Evolutionary conservation across 2,888 invertebrate genomes (phyloP).

Genomic region (Empis livida): DNA sequence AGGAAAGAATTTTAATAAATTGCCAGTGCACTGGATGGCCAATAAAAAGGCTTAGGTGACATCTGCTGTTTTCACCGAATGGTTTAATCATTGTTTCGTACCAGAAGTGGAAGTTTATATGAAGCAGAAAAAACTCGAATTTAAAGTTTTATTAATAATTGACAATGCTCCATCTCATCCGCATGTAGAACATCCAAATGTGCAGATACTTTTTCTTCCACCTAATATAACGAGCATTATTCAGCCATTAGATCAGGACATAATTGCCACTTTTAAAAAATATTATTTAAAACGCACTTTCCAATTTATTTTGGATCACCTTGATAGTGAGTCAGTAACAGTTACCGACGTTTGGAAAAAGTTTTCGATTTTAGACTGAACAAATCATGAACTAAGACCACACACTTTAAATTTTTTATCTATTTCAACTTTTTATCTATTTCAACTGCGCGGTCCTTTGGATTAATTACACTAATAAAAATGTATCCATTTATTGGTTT

Average conservation of each 20-base stretch:
- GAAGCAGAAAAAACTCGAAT: conserved; percentile 12
- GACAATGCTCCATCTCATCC: conserved; percentile 17
- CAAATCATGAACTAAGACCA: neutral
- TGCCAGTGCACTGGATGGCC: conserved; percentile 18
- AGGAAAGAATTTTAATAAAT: conserved; percentile 12
- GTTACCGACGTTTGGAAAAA: no score
- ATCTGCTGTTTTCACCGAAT: conserved; percentile 10
- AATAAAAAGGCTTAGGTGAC: conserved; percentile 18
- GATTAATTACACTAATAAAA: no score
- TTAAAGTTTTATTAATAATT: conserved; percentile 15
- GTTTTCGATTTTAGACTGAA: neutral
- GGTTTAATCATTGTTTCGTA: conserved; percentile 8
- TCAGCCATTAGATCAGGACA: conserved; percentile 18
- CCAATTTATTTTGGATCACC: conserved; percentile 9
- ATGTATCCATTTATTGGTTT: no score
- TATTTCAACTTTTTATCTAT: no score
- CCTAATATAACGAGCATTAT: conserved; percentile 20
- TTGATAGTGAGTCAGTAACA: no score
- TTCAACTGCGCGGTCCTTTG: no score
- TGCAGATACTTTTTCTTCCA: conserved; percentile 17
- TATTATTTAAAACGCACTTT: conserved; percentile 11
- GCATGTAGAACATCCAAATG: conserved; percentile 13
- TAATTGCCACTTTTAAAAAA: conserved; percentile 12
- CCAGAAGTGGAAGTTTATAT: conserved; percentile 10
- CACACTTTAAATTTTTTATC: conserved; percentile 2